phyloP scores from a whole-genome alignment of 1,140 invertebrate species.

The Triops cancriformis region DNA sequence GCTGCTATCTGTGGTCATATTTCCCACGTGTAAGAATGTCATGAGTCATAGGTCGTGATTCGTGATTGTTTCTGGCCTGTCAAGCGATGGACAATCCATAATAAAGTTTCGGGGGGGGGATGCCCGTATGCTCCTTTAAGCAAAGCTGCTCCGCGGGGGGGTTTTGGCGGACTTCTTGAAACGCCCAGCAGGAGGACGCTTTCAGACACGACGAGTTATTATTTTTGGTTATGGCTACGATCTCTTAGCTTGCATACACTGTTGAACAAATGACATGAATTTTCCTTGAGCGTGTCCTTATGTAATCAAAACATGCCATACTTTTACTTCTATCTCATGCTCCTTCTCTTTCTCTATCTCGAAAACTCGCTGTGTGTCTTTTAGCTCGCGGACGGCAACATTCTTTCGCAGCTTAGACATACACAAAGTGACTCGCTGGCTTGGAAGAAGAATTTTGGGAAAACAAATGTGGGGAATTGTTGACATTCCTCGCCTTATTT shows the following conservation, averaged over 20 bases:
- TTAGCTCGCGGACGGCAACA: too few relatives aligned
- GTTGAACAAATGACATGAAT: not conserved
- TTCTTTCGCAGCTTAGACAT: too few relatives aligned
- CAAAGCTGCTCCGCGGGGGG: constrained; percentile 7
- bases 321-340: not conserved
- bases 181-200: not conserved
- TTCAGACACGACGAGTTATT: constrained; percentile 10
- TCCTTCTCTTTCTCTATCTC: not conserved
- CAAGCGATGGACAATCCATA: not conserved
- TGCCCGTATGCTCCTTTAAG: not conserved
- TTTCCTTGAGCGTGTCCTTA: constrained; percentile 8
- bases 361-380: too few relatives aligned
- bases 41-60: constrained; percentile 13
- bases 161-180: constrained; percentile 4
- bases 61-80: constrained; percentile 12
- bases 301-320: constrained; percentile 1
- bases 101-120: not conserved
- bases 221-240: not conserved
- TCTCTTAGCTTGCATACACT: constrained; percentile 3
- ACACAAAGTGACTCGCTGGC: too few relatives aligned
- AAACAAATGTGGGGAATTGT: not conserved
- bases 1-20: not conserved
- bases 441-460: not conserved
- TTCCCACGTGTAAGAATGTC: constrained; percentile 10
- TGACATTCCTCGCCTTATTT: not conserved